phyloP scores from a whole-genome alignment of 1,140 invertebrate genomes.

The Andricus grossulariae region DNA sequence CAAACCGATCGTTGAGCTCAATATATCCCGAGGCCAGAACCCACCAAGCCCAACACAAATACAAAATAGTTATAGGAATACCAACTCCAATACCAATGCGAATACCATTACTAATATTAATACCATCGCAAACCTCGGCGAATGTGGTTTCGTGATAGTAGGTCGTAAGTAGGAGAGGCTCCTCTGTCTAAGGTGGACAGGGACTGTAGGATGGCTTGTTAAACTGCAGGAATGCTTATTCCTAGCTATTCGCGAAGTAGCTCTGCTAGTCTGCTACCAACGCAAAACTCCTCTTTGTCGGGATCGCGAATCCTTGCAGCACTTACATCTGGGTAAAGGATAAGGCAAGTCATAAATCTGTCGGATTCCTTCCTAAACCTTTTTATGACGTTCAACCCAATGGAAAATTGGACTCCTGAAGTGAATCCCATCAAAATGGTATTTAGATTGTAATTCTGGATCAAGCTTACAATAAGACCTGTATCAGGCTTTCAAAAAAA shows the following conservation, averaged over 20 bases:
- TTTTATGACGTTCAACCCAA: too few relatives aligned
- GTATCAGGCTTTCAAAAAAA: too few relatives aligned
- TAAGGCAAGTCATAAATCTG: slow-evolving; percentile 25
- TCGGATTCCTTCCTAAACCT: not conserved
- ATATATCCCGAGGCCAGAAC: slow-evolving; percentile 29
- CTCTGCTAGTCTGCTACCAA: slow-evolving; percentile 15
- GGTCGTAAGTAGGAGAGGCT: slow-evolving; percentile 28
- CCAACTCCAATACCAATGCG: not conserved
- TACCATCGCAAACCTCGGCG: slow-evolving; percentile 16
- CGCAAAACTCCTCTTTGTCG: slow-evolving; percentile 26
- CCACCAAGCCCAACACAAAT: not conserved
- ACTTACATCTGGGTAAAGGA: slow-evolving; percentile 11
- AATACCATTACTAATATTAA: slow-evolving; percentile 5
- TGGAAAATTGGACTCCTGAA: too few relatives aligned
- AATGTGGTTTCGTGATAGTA: slow-evolving; percentile 31
- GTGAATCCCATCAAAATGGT: too few relatives aligned
- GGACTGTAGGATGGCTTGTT: slow-evolving; percentile 3
- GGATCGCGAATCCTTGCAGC: slow-evolving; percentile 7
- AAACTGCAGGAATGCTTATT: slow-evolving; percentile 24
- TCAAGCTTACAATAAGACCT: too few relatives aligned
- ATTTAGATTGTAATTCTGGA: too few relatives aligned
- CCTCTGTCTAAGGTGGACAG: slow-evolving; percentile 19
- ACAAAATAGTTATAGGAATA: slow-evolving; percentile 13
- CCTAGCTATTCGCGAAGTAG: slow-evolving; percentile 4
- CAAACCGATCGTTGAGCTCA: slow-evolving; percentile 28